Evolutionary conservation across 2,888 invertebrate genomes (phyloP).

Genomic region (Parnassius orleans): DNA sequence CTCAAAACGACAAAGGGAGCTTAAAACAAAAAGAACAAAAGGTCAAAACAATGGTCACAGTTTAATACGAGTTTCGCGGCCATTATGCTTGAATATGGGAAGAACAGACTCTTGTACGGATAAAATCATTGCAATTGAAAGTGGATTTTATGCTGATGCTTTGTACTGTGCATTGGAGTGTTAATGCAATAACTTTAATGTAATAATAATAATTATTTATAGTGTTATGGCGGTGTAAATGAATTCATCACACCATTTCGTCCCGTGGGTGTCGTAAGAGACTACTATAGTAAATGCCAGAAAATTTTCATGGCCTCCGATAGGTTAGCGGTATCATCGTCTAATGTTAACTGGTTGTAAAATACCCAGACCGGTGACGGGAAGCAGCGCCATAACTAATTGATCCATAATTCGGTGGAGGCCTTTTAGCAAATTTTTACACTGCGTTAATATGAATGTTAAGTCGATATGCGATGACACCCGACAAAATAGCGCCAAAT

Average conservation of each 20-base stretch:
- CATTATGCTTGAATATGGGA: conserved; percentile 64
- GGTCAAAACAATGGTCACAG: conserved; percentile 65
- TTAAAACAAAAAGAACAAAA: conserved; percentile 71
- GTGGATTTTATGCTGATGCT: conserved; percentile 34
- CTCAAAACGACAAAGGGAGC: conserved; percentile 50
- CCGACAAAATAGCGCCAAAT: conserved; percentile 8
- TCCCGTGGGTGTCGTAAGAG: too few species aligned
- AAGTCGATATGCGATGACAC: not conserved
- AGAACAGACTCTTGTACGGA: conserved; percentile 48
- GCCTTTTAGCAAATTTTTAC: too few species aligned
- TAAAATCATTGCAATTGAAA: conserved; percentile 55
- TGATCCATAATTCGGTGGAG: too few species aligned
- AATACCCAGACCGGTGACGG: too few species aligned
- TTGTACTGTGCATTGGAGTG: conserved; percentile 31
- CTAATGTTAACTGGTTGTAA: too few species aligned
- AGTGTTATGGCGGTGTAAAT: too few species aligned
- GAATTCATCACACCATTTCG: too few species aligned
- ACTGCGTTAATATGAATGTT: too few species aligned
- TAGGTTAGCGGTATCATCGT: too few species aligned
- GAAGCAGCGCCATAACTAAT: too few species aligned
- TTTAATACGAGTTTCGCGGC: conserved; percentile 62
- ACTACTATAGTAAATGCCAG: too few species aligned
- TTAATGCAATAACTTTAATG: conserved; percentile 18
- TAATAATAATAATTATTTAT: conserved; percentile 23
- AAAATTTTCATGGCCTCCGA: too few species aligned